Evolutionary conservation across 2,113 vertebrate genomes (phyloP).

Genomic region (Chrysochloris asiatica): DNA sequence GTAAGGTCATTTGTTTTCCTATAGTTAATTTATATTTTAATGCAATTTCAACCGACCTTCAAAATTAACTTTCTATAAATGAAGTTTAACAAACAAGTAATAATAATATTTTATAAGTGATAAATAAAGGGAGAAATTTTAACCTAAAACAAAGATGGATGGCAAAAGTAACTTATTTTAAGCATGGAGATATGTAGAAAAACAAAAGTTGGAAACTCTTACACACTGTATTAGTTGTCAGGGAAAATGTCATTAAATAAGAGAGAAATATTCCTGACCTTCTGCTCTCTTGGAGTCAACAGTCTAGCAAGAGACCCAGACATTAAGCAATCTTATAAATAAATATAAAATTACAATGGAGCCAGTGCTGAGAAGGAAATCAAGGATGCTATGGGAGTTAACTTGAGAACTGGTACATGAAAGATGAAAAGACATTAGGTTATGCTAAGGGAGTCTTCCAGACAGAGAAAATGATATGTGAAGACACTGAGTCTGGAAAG

Average conservation of each 20-base stretch:
- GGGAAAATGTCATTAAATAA: neutral
- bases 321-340: neutral
- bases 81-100: neutral
- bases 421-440: neutral
- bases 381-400: neutral
- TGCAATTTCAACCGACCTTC: too few relatives aligned
- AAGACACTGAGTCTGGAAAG: neutral
- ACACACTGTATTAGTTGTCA: neutral
- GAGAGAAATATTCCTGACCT: neutral
- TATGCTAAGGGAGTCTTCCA: neutral
- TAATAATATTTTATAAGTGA: neutral
- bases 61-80: neutral
- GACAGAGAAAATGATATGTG: neutral
- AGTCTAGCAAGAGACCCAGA: neutral
- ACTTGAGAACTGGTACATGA: neutral
- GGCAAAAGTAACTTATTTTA: neutral
- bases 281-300: neutral
- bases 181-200: neutral
- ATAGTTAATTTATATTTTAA: too few relatives aligned
- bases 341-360: neutral
- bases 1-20: too few relatives aligned
- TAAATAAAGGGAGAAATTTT: neutral
- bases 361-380: neutral
- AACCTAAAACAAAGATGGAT: neutral
- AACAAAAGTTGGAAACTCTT: neutral